Percentiles rank a stretch among this genome's conserved stretches.
These are phyloP conservation scores for Ceryle rudis DNA, from an alignment of 2,797 vertebrate species.

Conservation along the genomic window DNA sequence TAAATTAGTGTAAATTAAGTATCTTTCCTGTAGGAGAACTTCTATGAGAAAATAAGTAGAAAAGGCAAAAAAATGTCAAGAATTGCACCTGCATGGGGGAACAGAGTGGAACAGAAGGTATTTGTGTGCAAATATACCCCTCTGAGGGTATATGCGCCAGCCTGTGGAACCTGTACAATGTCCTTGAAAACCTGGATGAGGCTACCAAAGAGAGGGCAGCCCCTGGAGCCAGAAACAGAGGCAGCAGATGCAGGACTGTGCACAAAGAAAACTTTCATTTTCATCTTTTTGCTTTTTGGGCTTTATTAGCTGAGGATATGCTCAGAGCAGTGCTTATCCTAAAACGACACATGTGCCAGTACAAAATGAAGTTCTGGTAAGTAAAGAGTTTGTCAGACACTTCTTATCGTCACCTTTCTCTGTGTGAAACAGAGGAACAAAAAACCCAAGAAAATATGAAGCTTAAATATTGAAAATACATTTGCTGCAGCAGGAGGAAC, in stretches of 20 bases:
- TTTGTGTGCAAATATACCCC: no score
- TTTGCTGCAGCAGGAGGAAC: not conserved
- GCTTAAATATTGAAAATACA: not conserved
- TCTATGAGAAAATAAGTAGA: not conserved
- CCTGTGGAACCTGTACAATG: fast-evolving
- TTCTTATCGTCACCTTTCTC: not conserved
- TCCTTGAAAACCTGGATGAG: fast-evolving
- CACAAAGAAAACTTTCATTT: not conserved
- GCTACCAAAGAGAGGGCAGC: not conserved
- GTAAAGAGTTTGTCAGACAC: not conserved
- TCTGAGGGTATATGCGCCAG: fast-evolving
- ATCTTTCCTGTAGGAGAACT: not conserved
- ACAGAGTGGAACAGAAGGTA: not conserved
- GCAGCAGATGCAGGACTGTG: not conserved
- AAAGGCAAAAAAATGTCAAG: not conserved
- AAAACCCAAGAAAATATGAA: not conserved
- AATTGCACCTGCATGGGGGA: not conserved
- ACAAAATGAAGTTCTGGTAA: not conserved
- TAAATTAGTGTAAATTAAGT: not conserved
- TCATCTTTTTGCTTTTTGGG: not conserved
- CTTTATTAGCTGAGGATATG: not conserved
- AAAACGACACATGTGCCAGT: not conserved
- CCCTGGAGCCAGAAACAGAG: not conserved
- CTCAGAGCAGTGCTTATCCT: not conserved
- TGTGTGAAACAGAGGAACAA: not conserved